Conservation (phyloP, 2,113 vertebrate species). For the Pseudopodoces humilis region DNA sequence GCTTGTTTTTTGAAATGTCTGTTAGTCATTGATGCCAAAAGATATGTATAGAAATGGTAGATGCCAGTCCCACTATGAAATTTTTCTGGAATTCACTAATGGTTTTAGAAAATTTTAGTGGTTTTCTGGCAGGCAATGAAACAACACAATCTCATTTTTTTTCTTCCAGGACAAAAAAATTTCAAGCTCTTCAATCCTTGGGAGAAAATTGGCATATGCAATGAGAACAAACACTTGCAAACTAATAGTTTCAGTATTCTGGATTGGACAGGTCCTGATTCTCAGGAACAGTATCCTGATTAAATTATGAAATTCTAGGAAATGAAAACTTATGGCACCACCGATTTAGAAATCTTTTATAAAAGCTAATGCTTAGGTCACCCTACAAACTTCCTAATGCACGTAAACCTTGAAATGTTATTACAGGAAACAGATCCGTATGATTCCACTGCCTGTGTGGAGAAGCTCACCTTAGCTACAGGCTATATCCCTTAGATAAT, state of each 20-base stretch:
- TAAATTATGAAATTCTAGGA: background rate
- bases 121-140: background rate
- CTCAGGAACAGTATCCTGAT: background rate
- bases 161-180: background rate
- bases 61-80: background rate
- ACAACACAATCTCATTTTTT: background rate
- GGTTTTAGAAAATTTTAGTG: background rate
- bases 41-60: background rate
- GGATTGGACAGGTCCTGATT: background rate
- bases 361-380: rapidly evolving
- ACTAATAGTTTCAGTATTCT: background rate
- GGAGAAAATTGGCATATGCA: background rate
- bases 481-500: background rate
- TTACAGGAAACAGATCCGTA: background rate
- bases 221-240: background rate
- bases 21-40: background rate
- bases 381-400: background rate
- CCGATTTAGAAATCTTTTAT: background rate
- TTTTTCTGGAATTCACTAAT: background rate
- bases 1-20: background rate
- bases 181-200: background rate
- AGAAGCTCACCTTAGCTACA: background rate
- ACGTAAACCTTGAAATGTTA: background rate
- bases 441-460: background rate
- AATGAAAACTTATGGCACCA: background rate